Evolutionary conservation across 2,888 invertebrate genomes (phyloP).

Genomic region (Drosophila gaucha): DNA sequence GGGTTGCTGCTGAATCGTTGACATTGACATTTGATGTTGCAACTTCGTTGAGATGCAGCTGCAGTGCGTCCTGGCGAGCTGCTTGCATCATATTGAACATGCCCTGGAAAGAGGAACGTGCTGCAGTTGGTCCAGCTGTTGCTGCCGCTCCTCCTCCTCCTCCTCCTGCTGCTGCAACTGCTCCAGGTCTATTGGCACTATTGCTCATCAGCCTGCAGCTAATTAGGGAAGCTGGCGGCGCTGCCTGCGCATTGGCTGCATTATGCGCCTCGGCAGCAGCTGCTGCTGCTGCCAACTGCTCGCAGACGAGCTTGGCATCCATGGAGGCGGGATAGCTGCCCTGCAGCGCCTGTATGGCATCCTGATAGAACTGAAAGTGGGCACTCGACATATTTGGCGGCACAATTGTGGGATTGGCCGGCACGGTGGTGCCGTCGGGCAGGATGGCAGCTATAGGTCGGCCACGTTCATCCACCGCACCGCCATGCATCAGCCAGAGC

Average conservation of each 20-base stretch:
- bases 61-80: conserved; percentile 56
- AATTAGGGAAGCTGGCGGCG: conserved; percentile 10
- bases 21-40: background rate
- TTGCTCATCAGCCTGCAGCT: conserved; percentile 14
- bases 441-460: conserved; percentile 67
- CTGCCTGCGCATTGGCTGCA: background rate
- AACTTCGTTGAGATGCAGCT: conserved; percentile 59
- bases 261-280: conserved; percentile 46
- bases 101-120: conserved; percentile 73
- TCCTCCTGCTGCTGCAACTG: conserved; percentile 26
- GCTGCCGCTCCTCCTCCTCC: conserved; percentile 9
- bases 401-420: conserved; percentile 61
- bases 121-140: background rate
- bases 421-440: conserved; percentile 64
- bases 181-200: conserved; percentile 20
- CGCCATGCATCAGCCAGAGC: conserved; percentile 84
- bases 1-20: background rate
- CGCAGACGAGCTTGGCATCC: conserved; percentile 77
- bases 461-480: conserved; percentile 76
- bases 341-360: conserved; percentile 79
- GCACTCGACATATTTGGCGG: conserved; percentile 78
- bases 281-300: conserved; percentile 63
- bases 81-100: conserved; percentile 75
- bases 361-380: conserved; percentile 82
- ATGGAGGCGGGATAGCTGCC: conserved; percentile 62